Conservation (phyloP, 2,113 vertebrate genomes). For the Thymallus thymallus region DNA sequence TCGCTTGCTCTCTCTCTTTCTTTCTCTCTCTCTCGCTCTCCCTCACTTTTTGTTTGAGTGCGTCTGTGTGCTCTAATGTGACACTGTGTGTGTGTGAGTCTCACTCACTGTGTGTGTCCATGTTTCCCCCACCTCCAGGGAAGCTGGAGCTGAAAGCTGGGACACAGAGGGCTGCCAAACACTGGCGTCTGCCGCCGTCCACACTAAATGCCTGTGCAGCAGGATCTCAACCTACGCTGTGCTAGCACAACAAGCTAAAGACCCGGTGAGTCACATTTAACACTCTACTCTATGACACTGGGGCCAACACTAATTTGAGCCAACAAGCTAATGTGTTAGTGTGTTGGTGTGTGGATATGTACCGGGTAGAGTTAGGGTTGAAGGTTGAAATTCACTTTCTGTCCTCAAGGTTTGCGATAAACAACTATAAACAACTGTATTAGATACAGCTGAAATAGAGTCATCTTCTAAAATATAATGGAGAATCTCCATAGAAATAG, state of each 20-base stretch:
- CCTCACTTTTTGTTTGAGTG: neutral
- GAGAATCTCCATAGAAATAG: no score
- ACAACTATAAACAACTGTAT: no score
- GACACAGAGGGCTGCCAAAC: conserved; percentile 95
- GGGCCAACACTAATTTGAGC: neutral
- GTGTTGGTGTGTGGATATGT: neutral
- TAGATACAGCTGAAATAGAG: no score
- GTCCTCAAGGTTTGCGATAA: no score
- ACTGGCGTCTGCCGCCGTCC: conserved; percentile 84
- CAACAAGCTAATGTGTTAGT: neutral
- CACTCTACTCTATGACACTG: no score
- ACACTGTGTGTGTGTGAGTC: no score
- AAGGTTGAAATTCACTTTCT: neutral
- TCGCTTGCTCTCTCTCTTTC: no score
- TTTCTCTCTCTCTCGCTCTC: no score
- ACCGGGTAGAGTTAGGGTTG: neutral
- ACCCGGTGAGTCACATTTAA: conserved; percentile 81
- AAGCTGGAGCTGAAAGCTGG: conserved; percentile 92
- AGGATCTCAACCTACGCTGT: conserved; percentile 93
- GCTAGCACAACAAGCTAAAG: conserved; percentile 91
- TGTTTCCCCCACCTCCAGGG: conserved; percentile 76
- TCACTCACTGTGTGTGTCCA: conserved; percentile 39
- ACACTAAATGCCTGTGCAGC: conserved; percentile 97
- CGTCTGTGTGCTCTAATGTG: conserved; percentile 19
- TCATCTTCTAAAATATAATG: no score